Base-by-base conservation (phyloP, 2,888 invertebrate species). In the Corbicula japonica region DNA sequence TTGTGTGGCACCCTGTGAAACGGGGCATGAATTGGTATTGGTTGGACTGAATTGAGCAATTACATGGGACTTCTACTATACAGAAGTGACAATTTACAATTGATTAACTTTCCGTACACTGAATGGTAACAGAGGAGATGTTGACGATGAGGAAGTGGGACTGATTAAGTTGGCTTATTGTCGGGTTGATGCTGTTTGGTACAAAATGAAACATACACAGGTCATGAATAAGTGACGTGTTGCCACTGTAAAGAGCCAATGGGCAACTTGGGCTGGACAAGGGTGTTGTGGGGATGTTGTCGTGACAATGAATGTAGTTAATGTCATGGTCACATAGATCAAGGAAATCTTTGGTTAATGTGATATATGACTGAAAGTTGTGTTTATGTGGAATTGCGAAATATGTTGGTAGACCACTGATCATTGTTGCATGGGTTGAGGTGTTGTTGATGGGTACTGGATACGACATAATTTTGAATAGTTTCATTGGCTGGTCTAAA, bases 381-480 rank as follows among this genome's bases (percentile, higher is more conserved):
- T n/a, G n/a, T n/a, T n/a, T n/a, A n/a, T n/a, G n/a, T n/a, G 28
- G 12, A 12, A 46, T 10, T 3, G 62, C 62, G 30, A 62, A 28
- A 44, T 62, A 62, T 44, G 15, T n/a, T 1, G 62, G 46, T 46
- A 62, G n/a, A 46, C 30, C 21, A n/a, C 1, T 26, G 6, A 46
- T 46, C 18, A 46, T 46, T 28, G 62, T 62, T 28, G 44, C 41
- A 62, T 62, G 62, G 3, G 1, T 46, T 23, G 62, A 46, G 15
- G 8, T 28, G 18, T 26, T 44, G n/a, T 46, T 62, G 1, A 62
- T 3, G 5, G 62, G 62, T 23, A 62, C 46, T 15, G 62, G 62
- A n/a, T 62, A 62, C n/a, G 30, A 15, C 1, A 62, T 46, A 15
- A 62, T 44, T 46, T 62, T 23, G 46, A 46, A 62, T 46, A 62